phyloP scores from a whole-genome alignment of 37 sponge, comb jelly and placozoan species.

The Diacarnus erythraeanus region DNA sequence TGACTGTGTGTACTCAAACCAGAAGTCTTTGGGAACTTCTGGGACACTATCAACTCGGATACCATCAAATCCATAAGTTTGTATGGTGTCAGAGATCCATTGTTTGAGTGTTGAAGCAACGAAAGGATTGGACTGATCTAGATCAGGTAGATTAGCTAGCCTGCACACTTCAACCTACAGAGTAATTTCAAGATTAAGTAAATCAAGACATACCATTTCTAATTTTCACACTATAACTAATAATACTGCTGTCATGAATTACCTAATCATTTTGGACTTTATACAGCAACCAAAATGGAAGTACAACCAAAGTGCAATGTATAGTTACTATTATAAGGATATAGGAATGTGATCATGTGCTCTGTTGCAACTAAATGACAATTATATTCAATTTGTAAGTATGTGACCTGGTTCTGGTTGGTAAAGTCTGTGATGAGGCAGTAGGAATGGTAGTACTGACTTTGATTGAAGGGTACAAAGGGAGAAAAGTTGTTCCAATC shows the following conservation, averaged over 20 bases:
- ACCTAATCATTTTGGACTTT: not conserved
- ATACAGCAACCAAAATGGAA: not conserved
- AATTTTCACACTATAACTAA: no score
- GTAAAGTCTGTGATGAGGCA: conserved; percentile 72
- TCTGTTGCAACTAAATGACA: no score
- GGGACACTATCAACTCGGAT: conserved; percentile 72
- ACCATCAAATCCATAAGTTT: conserved; percentile 72
- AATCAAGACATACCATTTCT: no score
- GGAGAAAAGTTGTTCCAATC: conserved; percentile 65
- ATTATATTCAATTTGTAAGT: not conserved
- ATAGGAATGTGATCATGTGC: no score
- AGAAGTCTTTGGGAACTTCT: conserved; percentile 72
- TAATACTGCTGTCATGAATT: no score
- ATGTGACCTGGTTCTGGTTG: conserved; percentile 61
- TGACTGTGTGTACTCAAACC: conserved; percentile 64
- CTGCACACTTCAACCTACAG: conserved; percentile 79
- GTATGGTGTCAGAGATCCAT: conserved; percentile 53
- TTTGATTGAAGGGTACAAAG: conserved; percentile 75
- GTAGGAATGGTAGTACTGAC: conserved; percentile 68
- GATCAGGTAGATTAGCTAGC: conserved; percentile 75
- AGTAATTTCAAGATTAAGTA: not conserved
- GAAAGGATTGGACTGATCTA: conserved; percentile 74
- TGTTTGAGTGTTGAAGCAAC: conserved; percentile 57
- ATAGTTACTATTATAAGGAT: no score
- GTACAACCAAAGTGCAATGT: no score